Evolutionary conservation across 1,140 invertebrate genomes (phyloP).

Genomic region (Pseudomyrmex pallidus): DNA sequence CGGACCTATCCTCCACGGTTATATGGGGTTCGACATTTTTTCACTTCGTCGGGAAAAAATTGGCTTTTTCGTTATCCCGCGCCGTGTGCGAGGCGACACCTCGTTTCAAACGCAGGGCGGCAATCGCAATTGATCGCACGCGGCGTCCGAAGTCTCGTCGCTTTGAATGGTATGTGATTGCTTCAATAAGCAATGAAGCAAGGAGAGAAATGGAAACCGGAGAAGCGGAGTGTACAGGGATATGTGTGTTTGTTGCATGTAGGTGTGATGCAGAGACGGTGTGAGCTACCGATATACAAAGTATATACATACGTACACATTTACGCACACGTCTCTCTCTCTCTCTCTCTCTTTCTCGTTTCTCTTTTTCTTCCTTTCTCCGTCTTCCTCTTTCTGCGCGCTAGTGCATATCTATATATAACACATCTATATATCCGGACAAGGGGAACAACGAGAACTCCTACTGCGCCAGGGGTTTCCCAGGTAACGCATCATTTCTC

Average conservation of each 20-base stretch:
- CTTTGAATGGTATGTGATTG: slow-evolving; percentile 79
- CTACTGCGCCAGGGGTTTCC: slow-evolving; percentile 71
- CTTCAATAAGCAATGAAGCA: slow-evolving; percentile 72
- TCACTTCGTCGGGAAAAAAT: slow-evolving; percentile 52
- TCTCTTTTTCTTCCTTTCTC: slow-evolving; percentile 1
- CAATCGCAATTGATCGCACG: slow-evolving; percentile 75
- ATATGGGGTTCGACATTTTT: slow-evolving; percentile 21
- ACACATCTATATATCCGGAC: slow-evolving; percentile 30
- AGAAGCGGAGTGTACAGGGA: neutral
- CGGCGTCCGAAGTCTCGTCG: slow-evolving; percentile 67
- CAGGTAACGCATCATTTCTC: slow-evolving; percentile 79
- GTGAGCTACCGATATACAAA: neutral
- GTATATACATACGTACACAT: slow-evolving; percentile 23
- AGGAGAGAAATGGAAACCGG: slow-evolving; percentile 28
- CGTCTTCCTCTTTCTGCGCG: slow-evolving; percentile 2
- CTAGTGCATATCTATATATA: slow-evolving; percentile 10
- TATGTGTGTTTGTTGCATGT: neutral
- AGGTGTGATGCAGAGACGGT: slow-evolving; percentile 17
- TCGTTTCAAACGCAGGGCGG: neutral
- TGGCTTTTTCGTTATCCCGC: slow-evolving; percentile 40
- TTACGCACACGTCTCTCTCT: slow-evolving; percentile 8
- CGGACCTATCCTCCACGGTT: too few species aligned
- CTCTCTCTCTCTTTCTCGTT: neutral
- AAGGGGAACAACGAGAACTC: slow-evolving; percentile 26
- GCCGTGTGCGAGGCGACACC: slow-evolving; percentile 36